A percentile compares a stretch with the other conserved stretches of the same genome.
Conservation (phyloP, 23 tunicate species). For the Phallusia fumigata region DNA sequence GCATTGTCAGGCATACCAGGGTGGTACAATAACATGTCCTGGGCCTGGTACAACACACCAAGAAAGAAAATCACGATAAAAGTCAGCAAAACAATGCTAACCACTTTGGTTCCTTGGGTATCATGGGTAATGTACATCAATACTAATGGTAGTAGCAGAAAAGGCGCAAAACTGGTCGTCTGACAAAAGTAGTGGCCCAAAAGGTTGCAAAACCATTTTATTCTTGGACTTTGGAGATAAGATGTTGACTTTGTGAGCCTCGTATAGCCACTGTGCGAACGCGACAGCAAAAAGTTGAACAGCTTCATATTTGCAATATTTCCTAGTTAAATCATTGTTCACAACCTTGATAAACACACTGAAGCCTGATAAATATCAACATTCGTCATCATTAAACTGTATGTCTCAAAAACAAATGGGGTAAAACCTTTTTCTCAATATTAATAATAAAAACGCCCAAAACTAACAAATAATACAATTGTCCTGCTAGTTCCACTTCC, state of each 20-base stretch:
- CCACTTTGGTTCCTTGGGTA: neutral
- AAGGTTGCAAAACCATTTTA: neutral
- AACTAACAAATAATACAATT: too few relatives aligned
- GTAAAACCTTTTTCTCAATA: too few relatives aligned
- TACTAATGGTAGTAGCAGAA: conserved; percentile 31
- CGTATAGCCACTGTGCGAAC: conserved; percentile 44
- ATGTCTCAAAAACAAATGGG: too few relatives aligned
- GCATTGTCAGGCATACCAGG: conserved; percentile 66
- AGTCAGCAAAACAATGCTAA: conserved; percentile 19
- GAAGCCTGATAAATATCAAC: too few relatives aligned
- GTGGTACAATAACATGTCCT: conserved; percentile 71
- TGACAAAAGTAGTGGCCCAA: conserved; percentile 39
- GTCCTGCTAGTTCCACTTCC: too few relatives aligned
- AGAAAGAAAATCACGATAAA: conserved; percentile 38
- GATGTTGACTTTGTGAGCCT: conserved; percentile 28
- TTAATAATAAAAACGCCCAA: too few relatives aligned
- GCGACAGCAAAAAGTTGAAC: neutral
- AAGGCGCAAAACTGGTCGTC: conserved; percentile 32
- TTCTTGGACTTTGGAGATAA: neutral
- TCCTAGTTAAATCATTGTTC: neutral
- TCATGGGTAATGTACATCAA: conserved; percentile 25
- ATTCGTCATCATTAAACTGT: too few relatives aligned
- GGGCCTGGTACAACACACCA: conserved; percentile 60
- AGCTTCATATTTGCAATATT: conserved; percentile 13
- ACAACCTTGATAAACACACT: neutral